phyloP scores from a whole-genome alignment of 64 coral and sea anemone species.

The Montipora efflorescens region DNA sequence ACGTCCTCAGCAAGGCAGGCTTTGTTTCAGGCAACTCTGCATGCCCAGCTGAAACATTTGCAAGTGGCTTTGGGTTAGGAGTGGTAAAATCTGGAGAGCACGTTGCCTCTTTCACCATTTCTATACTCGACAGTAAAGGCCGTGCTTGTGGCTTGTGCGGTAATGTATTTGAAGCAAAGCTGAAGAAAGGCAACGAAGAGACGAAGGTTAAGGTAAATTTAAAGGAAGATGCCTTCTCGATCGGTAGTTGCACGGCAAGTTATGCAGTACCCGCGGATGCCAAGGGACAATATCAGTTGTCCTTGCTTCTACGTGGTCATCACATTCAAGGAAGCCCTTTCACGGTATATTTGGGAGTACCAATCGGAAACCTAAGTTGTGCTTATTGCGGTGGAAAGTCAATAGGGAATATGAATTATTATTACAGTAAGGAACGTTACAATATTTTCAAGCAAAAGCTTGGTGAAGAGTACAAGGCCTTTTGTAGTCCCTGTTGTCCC shows the following conservation, averaged over 20 bases:
- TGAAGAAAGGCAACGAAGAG: too few species aligned
- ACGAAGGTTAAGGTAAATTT: too few species aligned
- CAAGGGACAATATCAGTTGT: background rate
- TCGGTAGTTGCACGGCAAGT: background rate
- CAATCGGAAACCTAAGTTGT: too few species aligned
- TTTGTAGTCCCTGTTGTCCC: too few species aligned
- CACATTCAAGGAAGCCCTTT: background rate
- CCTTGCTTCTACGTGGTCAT: background rate
- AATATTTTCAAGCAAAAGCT: too few species aligned
- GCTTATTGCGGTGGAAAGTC: too few species aligned
- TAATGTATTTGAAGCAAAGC: background rate
- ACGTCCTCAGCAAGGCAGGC: background rate
- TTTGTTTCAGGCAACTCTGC: background rate
- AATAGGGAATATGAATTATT: too few species aligned
- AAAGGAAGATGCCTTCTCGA: background rate
- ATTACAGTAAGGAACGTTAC: too few species aligned
- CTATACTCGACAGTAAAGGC: background rate
- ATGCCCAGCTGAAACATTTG: too few species aligned
- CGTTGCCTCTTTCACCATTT: background rate
- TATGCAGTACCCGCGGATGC: background rate
- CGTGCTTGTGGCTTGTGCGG: background rate
- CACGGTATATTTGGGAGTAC: too few species aligned
- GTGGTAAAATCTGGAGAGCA: background rate
- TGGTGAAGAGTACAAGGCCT: too few species aligned
- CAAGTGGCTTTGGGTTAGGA: too few species aligned